Conservation (phyloP, 2,797 vertebrate species). For the Heteromormyrus szaboi region DNA sequence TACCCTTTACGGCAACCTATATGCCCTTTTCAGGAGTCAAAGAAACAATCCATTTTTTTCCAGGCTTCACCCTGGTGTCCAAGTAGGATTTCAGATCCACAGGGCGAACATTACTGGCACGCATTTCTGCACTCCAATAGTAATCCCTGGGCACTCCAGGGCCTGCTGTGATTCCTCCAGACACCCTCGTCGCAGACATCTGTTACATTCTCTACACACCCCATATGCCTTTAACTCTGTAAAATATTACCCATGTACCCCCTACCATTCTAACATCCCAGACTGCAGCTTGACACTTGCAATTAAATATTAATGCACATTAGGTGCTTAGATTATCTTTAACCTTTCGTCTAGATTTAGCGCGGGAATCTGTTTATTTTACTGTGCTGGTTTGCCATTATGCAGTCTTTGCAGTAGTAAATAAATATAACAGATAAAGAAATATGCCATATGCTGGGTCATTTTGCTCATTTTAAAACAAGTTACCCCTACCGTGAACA, state of each 20-base stretch:
- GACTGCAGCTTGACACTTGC: background rate
- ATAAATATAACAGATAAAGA: background rate
- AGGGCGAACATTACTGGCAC: background rate
- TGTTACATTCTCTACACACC: constrained; percentile 8
- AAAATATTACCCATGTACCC: background rate
- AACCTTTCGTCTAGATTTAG: background rate
- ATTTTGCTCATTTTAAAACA: background rate
- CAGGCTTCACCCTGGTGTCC: background rate
- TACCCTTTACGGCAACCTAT: background rate
- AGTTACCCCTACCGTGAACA: background rate
- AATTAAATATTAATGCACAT: background rate
- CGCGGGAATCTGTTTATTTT: background rate
- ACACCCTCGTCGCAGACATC: background rate
- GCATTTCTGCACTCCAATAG: background rate
- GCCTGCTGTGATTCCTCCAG: background rate
- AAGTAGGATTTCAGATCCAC: background rate
- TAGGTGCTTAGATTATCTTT: constrained; percentile 2
- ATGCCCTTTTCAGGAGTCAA: background rate
- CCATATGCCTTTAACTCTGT: background rate
- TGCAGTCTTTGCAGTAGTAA: background rate
- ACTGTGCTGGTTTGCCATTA: background rate
- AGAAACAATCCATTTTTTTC: background rate
- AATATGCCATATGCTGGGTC: background rate
- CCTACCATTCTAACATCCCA: background rate
- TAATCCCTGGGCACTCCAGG: background rate